Conservation (phyloP, 2,888 invertebrate species). For the Carcina quercana region DNA sequence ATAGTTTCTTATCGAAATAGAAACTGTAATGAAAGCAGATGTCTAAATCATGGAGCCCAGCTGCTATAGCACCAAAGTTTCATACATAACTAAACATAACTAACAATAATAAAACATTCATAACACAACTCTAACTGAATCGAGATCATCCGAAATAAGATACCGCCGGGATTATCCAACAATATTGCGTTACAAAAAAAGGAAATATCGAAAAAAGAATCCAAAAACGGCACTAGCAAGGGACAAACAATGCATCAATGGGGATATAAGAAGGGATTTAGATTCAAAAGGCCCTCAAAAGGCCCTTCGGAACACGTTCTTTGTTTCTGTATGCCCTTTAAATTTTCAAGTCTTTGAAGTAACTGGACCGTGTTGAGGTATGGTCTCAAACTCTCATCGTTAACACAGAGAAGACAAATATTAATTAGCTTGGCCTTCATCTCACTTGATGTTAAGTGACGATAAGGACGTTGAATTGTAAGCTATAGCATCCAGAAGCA, state of each 20-base stretch:
- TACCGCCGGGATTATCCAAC: conserved; percentile 38
- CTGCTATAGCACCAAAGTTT: conserved; percentile 3
- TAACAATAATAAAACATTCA: conserved; percentile 16
- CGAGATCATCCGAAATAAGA: conserved; percentile 48
- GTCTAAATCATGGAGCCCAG: conserved; percentile 5
- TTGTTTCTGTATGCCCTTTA: conserved; percentile 61
- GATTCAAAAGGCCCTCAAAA: conserved; percentile 50
- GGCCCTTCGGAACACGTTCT: too few relatives aligned
- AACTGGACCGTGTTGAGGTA: conserved; percentile 35
- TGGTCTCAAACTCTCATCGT: too few relatives aligned
- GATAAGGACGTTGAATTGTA: too few relatives aligned
- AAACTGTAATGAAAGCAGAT: too few relatives aligned
- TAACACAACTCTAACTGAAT: conserved; percentile 16
- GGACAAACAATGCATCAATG: conserved; percentile 57
- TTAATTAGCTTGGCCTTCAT: too few relatives aligned
- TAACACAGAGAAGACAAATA: too few relatives aligned
- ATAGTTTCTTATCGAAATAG: too few relatives aligned
- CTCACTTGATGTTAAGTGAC: too few relatives aligned
- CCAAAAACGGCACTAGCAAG: conserved; percentile 38
- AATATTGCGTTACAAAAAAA: conserved; percentile 57
- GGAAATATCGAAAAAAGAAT: conserved; percentile 12
- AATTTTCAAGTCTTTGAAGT: conserved; percentile 43
- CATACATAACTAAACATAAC: conserved; percentile 18
- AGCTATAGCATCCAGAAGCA: too few relatives aligned
- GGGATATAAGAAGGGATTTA: conserved; percentile 64